Evolutionary conservation across 23 tunicate species (phyloP), one percentile per base, ranked within the genome.

Genomic region (Trididemnum miniatum): DNA sequence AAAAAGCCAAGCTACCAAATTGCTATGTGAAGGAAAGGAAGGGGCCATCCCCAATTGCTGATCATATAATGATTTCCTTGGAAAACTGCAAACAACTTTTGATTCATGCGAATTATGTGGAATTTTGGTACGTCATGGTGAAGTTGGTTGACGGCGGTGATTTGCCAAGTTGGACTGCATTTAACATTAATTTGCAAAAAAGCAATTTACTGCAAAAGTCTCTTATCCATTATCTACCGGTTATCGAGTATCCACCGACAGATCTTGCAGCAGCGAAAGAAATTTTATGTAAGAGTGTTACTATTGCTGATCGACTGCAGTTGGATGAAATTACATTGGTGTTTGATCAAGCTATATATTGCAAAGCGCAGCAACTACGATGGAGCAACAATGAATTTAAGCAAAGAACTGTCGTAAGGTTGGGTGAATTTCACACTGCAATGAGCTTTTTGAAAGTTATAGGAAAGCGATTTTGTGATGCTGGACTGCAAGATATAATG

Each of bases 401-500:
- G 67, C 15, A 62, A 24, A 62, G 26, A 62, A 20, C 29, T 4
- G 26, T 62, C 3, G 67, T 24, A 26, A 22, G 28, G 4, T 62
- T 62, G 28, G 67, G 67, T 3, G 67, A 62, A 62, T 62, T 62
- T 24, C 67, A 62, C n/a, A 24, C 5, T 12, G 23, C 5, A 22
- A 62, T 24, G 28, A 22, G 28, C 29, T 62, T 62, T 24, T 62
- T 62, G 26, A 62, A 62, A 24, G n/a, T 62, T 22, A 12, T 62
- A 62, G 67, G 67, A 26, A 62, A 62, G 37, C 38, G 75, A 12
- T 69, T 69, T 69, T 34, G 75, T 31, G 75, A 69, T 29, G 75
- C 36, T 31, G 75, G 38, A 12, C 31, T 69, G 37, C 39, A 69
- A 31, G 75, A 69, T 32, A 28, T 69, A 12, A 31, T 69, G 75